Evolutionary conservation across 2,888 invertebrate genomes (phyloP), one percentile per base, ranked within the genome.

Genomic region (Mimas tiliae): DNA sequence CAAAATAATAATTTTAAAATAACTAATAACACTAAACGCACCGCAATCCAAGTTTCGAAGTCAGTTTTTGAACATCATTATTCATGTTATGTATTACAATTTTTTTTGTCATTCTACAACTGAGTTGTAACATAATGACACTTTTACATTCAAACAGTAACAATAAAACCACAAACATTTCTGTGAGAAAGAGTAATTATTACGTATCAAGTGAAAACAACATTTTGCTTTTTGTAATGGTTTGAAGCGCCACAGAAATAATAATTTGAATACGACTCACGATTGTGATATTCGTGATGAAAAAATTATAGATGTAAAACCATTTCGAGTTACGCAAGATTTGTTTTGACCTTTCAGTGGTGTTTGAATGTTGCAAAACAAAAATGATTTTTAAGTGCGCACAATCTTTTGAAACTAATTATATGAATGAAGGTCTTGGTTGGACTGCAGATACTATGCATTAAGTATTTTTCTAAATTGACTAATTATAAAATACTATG

Each of bases 401-500:
- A 42, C 58, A 42, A 58, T 58, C 58, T 38, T n/a, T 58, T 19
- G 19, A 19, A 12, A 12, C 16, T 58, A 19, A 48, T 50, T 12
- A 19, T 12, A 16, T 2, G n/a, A 42, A 38, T 58, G 55, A 58
- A 58, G 55, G 55, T 38, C 21, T n/a, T 48, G 3, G 27, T 47
- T 47, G 14, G n/a, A n/a, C 12, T 6, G 6, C 0, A 6, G n/a
- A n/a, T n/a, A 27, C 27, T 27, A 27, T 27, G 27, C 27, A 27
- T 27, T 4, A 4, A 27, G 27, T 27, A 27, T 27, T 27, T 27
- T 27, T 27, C 27, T 27, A 27, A 27, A 1, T 27, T 27, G 27
- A 27, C 27, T 27, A 27, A n/a, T n/a, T n/a, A n/a, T n/a, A 27
- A 27, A 27, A 27, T 27, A 27, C 4, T 27, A 27, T 27, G n/a